phyloP scores from a whole-genome alignment of 2,888 invertebrate species.

The Hemicrepidius hirtus region DNA sequence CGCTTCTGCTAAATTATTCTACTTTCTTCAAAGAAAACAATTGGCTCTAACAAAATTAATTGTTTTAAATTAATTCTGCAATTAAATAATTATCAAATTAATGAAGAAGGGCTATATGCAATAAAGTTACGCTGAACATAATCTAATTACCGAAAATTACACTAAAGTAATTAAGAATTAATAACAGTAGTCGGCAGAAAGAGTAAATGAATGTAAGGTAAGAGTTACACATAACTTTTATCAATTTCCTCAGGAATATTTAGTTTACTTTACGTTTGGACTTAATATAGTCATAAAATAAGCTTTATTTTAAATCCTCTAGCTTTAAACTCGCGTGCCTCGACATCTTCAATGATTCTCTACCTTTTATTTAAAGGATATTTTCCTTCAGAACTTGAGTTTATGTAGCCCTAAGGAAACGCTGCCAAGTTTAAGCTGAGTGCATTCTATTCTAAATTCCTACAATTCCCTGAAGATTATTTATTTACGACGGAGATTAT shows the following conservation, averaged over 20 bases:
- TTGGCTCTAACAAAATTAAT: too few species aligned
- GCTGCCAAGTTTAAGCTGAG: not conserved
- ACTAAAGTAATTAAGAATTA: too few species aligned
- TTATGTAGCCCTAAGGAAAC: conserved; percentile 9
- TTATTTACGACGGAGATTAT: conserved; percentile 6
- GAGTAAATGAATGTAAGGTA: too few species aligned
- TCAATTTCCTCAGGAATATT: not conserved
- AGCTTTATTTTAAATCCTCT: not conserved
- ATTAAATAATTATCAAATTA: too few species aligned
- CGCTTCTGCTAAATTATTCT: too few species aligned
- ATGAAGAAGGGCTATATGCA: too few species aligned
- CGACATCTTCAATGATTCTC: not conserved
- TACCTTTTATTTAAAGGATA: conserved; percentile 6
- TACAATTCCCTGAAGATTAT: conserved; percentile 4
- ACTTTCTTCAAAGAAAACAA: too few species aligned
- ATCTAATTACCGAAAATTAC: too few species aligned
- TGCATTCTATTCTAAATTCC: conserved; percentile 1
- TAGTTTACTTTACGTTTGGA: not conserved
- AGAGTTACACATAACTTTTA: not conserved
- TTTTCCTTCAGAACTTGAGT: conserved; percentile 1
- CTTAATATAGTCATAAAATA: too few species aligned
- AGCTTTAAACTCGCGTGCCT: conserved; percentile 1
- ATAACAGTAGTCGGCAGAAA: too few species aligned
- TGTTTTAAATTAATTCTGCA: too few species aligned
- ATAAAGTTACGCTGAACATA: too few species aligned